Percentiles rank a stretch among this genome's conserved stretches.
Conservation (phyloP, 2,113 vertebrate genomes). For the Tyrannus savana region DNA sequence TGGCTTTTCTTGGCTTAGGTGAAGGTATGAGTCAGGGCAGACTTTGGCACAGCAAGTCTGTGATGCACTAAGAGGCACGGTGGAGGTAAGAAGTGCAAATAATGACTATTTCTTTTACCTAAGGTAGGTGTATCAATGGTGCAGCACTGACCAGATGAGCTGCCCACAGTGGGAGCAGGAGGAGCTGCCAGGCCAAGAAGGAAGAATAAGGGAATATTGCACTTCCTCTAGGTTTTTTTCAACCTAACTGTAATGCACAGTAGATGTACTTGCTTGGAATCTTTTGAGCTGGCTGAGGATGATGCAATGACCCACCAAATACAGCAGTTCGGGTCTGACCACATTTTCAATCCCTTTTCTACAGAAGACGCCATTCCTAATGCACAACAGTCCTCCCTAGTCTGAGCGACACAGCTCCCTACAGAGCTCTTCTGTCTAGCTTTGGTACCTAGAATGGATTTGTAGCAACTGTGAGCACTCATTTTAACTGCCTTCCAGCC, state of each 20-base stretch:
- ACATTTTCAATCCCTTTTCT: not conserved
- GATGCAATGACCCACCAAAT: not conserved
- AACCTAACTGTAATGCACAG: not conserved
- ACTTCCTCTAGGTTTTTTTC: not conserved
- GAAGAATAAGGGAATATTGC: not conserved
- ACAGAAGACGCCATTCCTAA: not conserved
- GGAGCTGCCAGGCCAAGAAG: not conserved
- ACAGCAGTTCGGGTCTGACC: not conserved
- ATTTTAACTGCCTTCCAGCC: not conserved
- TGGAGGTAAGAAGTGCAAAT: not conserved
- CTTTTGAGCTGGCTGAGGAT: not conserved
- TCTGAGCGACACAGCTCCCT: not conserved
- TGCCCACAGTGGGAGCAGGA: not conserved
- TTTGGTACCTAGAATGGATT: not conserved
- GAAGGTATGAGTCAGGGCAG: conserved; percentile 2
- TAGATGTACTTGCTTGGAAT: not conserved
- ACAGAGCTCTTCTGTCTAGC: not conserved
- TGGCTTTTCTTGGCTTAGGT: not conserved
- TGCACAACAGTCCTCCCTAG: not conserved
- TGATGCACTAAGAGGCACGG: not conserved
- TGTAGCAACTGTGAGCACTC: not conserved
- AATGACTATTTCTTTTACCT: not conserved
- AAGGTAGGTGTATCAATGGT: no score
- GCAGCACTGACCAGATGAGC: not conserved
- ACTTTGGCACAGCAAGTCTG: not conserved